Evolutionary conservation across 2,113 vertebrate species (phyloP), one percentile per base, ranked within the genome.

Genomic region (Nycticebus coucang): DNA sequence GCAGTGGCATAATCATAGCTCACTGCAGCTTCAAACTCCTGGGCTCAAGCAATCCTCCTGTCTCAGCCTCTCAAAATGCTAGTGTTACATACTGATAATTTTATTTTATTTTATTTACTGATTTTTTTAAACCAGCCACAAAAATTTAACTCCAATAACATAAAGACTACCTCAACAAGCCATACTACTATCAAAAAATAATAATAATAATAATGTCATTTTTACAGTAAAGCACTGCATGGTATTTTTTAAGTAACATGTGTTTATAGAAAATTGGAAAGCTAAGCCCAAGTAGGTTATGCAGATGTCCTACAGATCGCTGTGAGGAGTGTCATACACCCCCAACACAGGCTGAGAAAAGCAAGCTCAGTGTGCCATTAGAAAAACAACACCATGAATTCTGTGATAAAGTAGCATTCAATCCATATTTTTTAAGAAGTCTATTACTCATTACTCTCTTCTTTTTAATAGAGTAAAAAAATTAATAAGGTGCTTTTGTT

Each of bases 301-400:
- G 10, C 17, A 33, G 11, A 33, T 10, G 37, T 28, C 41, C 55
- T n/a, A 17, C 8, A 83, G 50, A 9, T 17, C 18, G 7, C 14
- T 10, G 3, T 8, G 1, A 22, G 10, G 1, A 0, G 1, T 0
- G 2, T 33, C 35, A 30, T 59, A 45, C 8, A 41, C 8, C 12
- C 12, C 83, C n/a, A 64, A 68, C 30, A 2, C 18, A 15, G 6
- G 12, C 57, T 57, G 50, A 84, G 72, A 80, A 37, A 50, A 85
- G 80, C 18, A 62, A 5, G 41, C 22, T 26, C 62, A 41, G 0
- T 0, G 53, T 7, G 71, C 78, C 53, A 80, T 5, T 30, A 80
- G 78, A 60, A 85, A 87, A 79, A 33, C 11, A 9, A 14, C 8
- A 28, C 33, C 81, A 18, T 28, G 2, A 19, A n/a, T 41, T 30